Evolutionary conservation across 2,797 vertebrate species (phyloP).

Genomic region (Sus cebifrons): DNA sequence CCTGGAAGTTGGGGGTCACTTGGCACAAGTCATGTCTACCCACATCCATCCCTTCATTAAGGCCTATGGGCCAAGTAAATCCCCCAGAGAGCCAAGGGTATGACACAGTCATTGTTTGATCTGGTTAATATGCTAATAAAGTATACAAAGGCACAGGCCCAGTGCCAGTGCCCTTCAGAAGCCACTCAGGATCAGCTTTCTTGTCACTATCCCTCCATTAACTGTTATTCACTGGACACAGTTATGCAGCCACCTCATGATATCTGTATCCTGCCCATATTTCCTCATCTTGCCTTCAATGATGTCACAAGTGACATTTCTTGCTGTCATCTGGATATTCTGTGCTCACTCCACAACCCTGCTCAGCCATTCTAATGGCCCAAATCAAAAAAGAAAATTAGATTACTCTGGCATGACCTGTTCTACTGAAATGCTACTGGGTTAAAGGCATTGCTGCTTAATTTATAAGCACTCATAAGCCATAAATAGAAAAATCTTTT

Average conservation of each 20-base stretch:
- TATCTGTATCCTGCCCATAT: constrained; percentile 33
- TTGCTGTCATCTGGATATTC: constrained; percentile 42
- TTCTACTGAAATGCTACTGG: constrained; percentile 66
- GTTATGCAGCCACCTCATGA: neutral
- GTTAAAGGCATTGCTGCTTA: constrained; percentile 73
- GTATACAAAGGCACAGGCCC: neutral
- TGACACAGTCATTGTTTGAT: neutral
- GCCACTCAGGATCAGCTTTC: neutral
- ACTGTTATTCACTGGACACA: neutral
- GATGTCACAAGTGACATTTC: constrained; percentile 27
- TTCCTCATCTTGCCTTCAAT: constrained; percentile 40
- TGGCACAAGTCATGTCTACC: neutral
- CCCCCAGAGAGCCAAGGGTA: neutral
- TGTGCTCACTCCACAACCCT: constrained; percentile 49
- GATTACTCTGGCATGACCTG: constrained; percentile 73
- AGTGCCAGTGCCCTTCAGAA: neutral
- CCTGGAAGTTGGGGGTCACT: neutral
- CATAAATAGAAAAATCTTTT: constrained; percentile 74
- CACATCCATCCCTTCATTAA: neutral
- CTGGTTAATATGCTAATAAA: constrained; percentile 11
- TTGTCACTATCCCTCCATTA: neutral
- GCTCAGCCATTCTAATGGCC: constrained; percentile 67
- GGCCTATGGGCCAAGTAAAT: neutral
- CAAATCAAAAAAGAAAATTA: constrained; percentile 80
- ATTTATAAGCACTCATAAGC: constrained; percentile 70